Conservation (phyloP, 2,888 invertebrate species). For the Melanostoma scalare region DNA sequence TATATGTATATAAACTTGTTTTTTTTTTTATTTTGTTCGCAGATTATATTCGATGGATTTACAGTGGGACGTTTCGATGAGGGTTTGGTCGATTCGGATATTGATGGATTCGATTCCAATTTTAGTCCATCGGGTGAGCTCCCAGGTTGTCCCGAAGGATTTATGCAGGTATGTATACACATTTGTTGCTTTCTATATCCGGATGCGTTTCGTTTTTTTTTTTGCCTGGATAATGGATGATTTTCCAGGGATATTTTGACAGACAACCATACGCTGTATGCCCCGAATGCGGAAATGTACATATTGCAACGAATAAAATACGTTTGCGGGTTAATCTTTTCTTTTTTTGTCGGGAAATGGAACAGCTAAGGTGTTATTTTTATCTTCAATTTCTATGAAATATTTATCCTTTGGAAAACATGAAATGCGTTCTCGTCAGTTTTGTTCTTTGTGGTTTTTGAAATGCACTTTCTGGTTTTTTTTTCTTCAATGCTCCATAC, state of each 20-base stretch:
- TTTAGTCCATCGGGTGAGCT: constrained; percentile 84
- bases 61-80: constrained; percentile 92
- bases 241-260: constrained; percentile 56
- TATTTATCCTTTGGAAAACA: constrained; percentile 28
- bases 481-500: too few species aligned
- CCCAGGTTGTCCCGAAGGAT: constrained; percentile 93
- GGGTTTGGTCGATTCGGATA: constrained; percentile 82
- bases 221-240: constrained; percentile 24
- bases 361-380: constrained; percentile 55
- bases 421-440: neutral
- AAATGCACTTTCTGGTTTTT: constrained; percentile 5
- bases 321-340: neutral
- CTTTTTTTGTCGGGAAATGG: constrained; percentile 27
- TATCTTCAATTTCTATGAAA: constrained; percentile 49
- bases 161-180: constrained; percentile 87
- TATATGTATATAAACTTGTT: constrained; percentile 7
- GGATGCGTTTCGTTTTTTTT: constrained; percentile 12
- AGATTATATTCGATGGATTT: constrained; percentile 94
- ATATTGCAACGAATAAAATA: constrained; percentile 29
- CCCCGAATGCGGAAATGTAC: constrained; percentile 36
- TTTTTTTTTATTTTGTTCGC: constrained; percentile 74
- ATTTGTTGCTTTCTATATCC: constrained; percentile 49
- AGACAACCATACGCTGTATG: constrained; percentile 29
- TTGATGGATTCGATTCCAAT: constrained; percentile 81
- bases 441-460: too few species aligned